phyloP scores from a whole-genome alignment of 2,888 invertebrate genomes.

The Mechanitis messenoides region DNA sequence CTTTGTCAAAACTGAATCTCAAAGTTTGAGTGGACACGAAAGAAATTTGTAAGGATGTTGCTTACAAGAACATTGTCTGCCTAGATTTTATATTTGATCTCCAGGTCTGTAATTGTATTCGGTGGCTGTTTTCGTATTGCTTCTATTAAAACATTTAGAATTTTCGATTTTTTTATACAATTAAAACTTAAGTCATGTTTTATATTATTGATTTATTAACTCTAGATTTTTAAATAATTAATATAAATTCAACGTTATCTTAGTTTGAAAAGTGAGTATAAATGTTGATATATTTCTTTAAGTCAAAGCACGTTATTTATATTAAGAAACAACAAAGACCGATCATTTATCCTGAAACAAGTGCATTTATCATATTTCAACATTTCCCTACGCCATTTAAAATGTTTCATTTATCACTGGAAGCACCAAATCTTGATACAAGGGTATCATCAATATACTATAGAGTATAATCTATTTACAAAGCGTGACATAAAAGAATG shows the following conservation, averaged over 20 bases:
- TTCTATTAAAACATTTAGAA: not conserved
- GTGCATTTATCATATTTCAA: conserved; percentile 7
- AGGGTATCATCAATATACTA: conserved; percentile 28
- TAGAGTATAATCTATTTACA: conserved; percentile 29
- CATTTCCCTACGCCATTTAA: conserved; percentile 6
- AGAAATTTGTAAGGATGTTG: not conserved
- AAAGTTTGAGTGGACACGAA: not conserved
- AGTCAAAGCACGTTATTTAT: not conserved
- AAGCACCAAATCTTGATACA: conserved; percentile 25
- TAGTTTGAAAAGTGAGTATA: too few species aligned
- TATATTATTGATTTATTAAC: too few species aligned
- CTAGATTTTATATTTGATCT: not conserved
- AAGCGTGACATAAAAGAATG: conserved; percentile 27
- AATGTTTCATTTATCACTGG: conserved; percentile 15
- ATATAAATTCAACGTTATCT: too few species aligned
- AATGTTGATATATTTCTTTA: not conserved
- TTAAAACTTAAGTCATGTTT: too few species aligned
- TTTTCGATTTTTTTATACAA: too few species aligned
- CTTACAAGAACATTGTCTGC: not conserved
- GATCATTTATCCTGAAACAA: conserved; percentile 2
- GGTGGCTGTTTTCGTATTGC: not conserved
- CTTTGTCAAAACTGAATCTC: not conserved
- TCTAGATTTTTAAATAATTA: too few species aligned
- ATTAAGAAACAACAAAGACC: not conserved
- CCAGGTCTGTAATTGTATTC: not conserved